A percentile compares a stretch with the other conserved stretches of the same genome.
Evolutionary conservation across 2,797 vertebrate species (phyloP).

Genomic region (Limnodromus scolopaceus): DNA sequence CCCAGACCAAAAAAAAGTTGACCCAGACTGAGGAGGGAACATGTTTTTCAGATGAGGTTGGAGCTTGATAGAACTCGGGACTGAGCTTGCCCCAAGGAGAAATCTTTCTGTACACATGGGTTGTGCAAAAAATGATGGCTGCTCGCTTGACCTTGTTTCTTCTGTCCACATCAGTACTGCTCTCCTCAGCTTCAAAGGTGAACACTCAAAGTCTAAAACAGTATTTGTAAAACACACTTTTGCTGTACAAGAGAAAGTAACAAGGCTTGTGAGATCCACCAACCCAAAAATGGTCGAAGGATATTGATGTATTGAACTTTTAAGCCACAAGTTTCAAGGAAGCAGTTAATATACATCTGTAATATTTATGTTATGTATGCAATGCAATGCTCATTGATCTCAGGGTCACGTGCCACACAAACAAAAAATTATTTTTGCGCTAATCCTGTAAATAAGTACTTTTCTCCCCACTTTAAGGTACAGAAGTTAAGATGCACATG

Average conservation of each 20-base stretch:
- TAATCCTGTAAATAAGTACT: not conserved
- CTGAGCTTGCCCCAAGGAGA: not conserved
- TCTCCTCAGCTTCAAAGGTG: not conserved
- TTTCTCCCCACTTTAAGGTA: not conserved
- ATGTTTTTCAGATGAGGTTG: not conserved
- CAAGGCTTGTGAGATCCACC: not conserved
- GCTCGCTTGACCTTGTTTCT: not conserved
- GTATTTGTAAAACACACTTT: not conserved
- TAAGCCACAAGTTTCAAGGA: not conserved
- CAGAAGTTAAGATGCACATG: not conserved
- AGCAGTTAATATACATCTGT: not conserved
- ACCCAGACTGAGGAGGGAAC: not conserved
- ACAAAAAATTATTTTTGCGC: fast-evolving
- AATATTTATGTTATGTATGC: not conserved
- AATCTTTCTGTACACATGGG: not conserved
- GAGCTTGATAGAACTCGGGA: not conserved
- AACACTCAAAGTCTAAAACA: not conserved
- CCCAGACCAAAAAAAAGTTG: not conserved
- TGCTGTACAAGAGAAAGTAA: not conserved
- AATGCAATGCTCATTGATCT: not conserved
- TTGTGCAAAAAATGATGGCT: not conserved
- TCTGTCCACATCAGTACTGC: not conserved
- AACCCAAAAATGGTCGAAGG: not conserved
- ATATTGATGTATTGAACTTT: not conserved
- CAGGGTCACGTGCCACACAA: not conserved